Conservation (phyloP, 2,797 vertebrate genomes). For the Chaunax sp. region DNA sequence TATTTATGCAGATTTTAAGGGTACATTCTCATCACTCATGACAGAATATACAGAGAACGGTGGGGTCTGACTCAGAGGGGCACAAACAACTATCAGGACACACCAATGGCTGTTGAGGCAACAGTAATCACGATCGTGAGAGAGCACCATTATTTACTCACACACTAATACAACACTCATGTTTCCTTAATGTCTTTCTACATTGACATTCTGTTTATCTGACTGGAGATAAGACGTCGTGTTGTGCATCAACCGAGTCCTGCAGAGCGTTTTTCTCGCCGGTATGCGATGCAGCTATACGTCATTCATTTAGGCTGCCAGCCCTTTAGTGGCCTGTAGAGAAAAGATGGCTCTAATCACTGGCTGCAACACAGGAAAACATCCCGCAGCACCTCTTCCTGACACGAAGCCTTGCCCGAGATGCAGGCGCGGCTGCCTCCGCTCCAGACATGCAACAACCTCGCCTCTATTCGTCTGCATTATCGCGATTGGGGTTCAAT, state of each 20-base stretch:
- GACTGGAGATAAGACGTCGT: neutral
- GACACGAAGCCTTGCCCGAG: conserved; percentile 53
- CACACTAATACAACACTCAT: no score
- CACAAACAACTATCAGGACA: neutral
- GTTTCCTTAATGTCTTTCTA: no score
- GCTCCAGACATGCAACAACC: conserved; percentile 21
- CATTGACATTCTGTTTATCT: neutral
- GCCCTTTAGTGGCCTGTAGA: conserved; percentile 61
- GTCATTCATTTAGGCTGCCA: conserved; percentile 75
- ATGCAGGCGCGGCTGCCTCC: conserved; percentile 50
- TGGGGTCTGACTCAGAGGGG: no score
- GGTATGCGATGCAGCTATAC: conserved; percentile 70
- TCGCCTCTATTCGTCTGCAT: neutral
- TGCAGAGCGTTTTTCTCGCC: conserved; percentile 42
- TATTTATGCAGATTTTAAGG: neutral
- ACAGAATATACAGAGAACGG: no score
- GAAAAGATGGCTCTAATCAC: conserved; percentile 77
- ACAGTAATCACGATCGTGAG: neutral
- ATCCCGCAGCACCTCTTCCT: conserved; percentile 73
- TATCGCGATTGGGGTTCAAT: conserved; percentile 23
- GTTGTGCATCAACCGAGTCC: conserved; percentile 32
- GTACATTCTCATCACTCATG: neutral
- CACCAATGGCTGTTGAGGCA: neutral
- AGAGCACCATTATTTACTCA: no score
- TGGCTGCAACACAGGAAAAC: conserved; percentile 74